Evolutionary conservation across 1,140 invertebrate genomes (phyloP).

Genomic region (Drosophila ananassae): DNA sequence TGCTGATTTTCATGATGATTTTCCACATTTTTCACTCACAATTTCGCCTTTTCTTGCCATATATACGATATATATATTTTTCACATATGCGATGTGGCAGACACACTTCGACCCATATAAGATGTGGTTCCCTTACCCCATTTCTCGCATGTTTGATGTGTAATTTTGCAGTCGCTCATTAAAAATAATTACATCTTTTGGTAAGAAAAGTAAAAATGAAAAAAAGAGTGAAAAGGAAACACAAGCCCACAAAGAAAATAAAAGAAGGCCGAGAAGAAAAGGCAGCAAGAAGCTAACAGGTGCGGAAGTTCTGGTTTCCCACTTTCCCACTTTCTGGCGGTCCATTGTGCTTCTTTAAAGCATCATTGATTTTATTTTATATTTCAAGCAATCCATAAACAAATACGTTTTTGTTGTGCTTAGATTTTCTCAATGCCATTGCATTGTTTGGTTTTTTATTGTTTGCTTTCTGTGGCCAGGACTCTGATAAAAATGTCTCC

Average conservation of each 20-base stretch:
- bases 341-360: background rate
- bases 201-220: slow-evolving; percentile 48
- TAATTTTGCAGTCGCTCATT: slow-evolving; percentile 80
- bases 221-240: slow-evolving; percentile 18
- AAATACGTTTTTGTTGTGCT: slow-evolving; percentile 1
- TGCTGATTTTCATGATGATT: slow-evolving; percentile 30
- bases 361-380: no score
- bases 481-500: slow-evolving; percentile 18
- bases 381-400: background rate
- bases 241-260: slow-evolving; percentile 31
- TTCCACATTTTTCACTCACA: slow-evolving; percentile 37
- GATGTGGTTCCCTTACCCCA: slow-evolving; percentile 15
- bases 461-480: slow-evolving; percentile 13
- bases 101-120: slow-evolving; percentile 61
- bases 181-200: slow-evolving; percentile 80
- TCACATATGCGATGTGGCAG: slow-evolving; percentile 13
- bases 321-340: slow-evolving; percentile 6
- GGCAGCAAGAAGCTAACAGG: slow-evolving; percentile 60
- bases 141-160: slow-evolving; percentile 67
- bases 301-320: slow-evolving; percentile 50
- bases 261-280: slow-evolving; percentile 47
- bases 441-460: background rate
- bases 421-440: background rate
- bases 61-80: background rate
- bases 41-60: slow-evolving; percentile 35